A percentile compares a stretch with the other conserved stretches of the same genome.
These are phyloP conservation scores for Xenopus petersii DNA, from an alignment of 2,797 vertebrate species.

Conservation along the genomic window DNA sequence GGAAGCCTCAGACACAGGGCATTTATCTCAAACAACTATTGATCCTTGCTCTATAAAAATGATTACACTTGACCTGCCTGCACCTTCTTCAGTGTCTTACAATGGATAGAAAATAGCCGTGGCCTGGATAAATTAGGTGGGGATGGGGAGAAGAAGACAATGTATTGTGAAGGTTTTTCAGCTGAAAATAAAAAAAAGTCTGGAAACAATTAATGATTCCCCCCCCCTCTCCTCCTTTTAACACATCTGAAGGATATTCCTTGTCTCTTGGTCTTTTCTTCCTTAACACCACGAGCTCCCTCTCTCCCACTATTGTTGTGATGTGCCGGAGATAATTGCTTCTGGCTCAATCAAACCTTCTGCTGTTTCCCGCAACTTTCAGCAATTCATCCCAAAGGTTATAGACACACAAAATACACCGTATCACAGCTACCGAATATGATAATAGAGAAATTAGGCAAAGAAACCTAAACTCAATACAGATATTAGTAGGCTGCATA, in stretches of 20 bases:
- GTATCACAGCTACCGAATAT: too few relatives aligned
- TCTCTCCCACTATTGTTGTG: not conserved
- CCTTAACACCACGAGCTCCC: not conserved
- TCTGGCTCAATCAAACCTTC: not conserved
- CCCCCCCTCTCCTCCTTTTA: not conserved
- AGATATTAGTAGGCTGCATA: too few relatives aligned
- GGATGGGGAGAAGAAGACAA: conserved; percentile 5
- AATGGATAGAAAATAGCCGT: conserved; percentile 6
- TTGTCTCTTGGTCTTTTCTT: conserved; percentile 6
- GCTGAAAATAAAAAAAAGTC: conserved; percentile 6
- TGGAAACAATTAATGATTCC: conserved; percentile 33
- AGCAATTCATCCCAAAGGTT: too few relatives aligned
- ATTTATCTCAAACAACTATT: conserved; percentile 58
- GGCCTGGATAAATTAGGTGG: not conserved
- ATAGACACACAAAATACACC: too few relatives aligned
- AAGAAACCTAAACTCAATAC: too few relatives aligned
- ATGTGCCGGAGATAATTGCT: conserved; percentile 17
- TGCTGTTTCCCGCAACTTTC: not conserved
- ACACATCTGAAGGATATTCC: conserved; percentile 12
- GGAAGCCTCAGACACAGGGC: conserved; percentile 42
- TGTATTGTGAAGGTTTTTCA: conserved; percentile 34
- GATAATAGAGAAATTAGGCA: too few relatives aligned
- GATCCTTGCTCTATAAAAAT: conserved; percentile 65
- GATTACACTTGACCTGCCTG: conserved; percentile 63
- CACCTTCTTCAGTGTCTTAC: not conserved